These are phyloP conservation scores for Amblyopsis rosae DNA, from an alignment of 2,113 vertebrate species.

Conservation along the genomic window DNA sequence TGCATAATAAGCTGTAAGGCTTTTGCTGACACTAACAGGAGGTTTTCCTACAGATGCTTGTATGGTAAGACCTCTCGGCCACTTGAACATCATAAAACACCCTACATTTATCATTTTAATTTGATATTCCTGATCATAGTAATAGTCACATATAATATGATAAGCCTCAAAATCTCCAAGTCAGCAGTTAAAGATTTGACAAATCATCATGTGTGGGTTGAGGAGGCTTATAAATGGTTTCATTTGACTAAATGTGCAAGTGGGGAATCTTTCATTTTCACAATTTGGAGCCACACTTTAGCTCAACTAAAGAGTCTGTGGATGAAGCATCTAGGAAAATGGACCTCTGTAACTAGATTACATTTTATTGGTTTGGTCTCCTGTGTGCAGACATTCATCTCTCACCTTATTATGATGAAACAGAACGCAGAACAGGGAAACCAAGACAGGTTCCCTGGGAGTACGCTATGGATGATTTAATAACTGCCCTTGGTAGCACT, in stretches of 20 bases:
- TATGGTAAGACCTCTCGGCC: slow-evolving; percentile 30
- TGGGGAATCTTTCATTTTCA: slow-evolving; percentile 57
- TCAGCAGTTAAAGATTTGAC: slow-evolving; percentile 30
- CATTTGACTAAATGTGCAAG: slow-evolving; percentile 55
- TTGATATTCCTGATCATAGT: neutral
- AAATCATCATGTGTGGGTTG: slow-evolving; percentile 29
- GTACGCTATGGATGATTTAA: slow-evolving; percentile 55
- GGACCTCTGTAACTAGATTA: slow-evolving; percentile 19
- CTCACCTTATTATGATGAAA: slow-evolving; percentile 13
- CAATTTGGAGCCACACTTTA: slow-evolving; percentile 64
- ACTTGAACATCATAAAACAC: slow-evolving; percentile 11
- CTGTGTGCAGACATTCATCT: neutral
- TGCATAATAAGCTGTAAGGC: slow-evolving; percentile 30
- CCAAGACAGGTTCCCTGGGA: slow-evolving; percentile 18
- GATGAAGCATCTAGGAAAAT: slow-evolving; percentile 27
- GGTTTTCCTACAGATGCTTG: slow-evolving; percentile 21
- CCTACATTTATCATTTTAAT: too few species aligned
- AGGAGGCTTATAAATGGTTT: slow-evolving; percentile 35
- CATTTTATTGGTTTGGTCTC: slow-evolving; percentile 23
- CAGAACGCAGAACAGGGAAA: slow-evolving; percentile 8
- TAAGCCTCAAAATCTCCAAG: slow-evolving; percentile 35
- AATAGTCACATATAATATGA: slow-evolving; percentile 31
- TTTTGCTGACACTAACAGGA: slow-evolving; percentile 46
- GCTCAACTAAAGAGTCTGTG: slow-evolving; percentile 61
- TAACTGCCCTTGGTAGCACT: slow-evolving; percentile 40